Evolutionary conservation across 2,888 invertebrate genomes (phyloP), one percentile per base, ranked within the genome.

Genomic region (Homarus gammarus): DNA sequence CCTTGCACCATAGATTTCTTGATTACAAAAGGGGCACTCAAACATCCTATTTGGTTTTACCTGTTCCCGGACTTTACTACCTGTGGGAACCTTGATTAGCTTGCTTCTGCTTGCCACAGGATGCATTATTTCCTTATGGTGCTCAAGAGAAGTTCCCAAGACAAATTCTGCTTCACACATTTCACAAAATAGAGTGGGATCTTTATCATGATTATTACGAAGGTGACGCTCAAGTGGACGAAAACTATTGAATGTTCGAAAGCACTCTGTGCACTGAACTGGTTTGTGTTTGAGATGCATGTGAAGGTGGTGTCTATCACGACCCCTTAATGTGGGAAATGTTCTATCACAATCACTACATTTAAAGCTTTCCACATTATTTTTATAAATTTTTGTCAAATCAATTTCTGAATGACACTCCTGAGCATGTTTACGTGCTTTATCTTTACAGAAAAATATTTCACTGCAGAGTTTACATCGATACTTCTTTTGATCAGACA

Each of bases 131-230:
- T 84, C 82, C 49, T 36, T 81, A 51, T 91, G 91, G 49, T 84
- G 91, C 44, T 88, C 88, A 18, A 88, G 75, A n/a, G 91, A 84
- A 31, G 82, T 82, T 12, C 75, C 82, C 12, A 91, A 44, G 5
- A 91, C 91, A 82, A 91, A 91, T 73, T 91, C 91, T 31, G 70
- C 88, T 15, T 91, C 91, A 61, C 91, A 91, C 18, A 75, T 15
- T 18, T 88, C 88, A 85, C 91, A 91, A 56, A 51, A 75, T 6
- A 85, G 40, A 10, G 64, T 82, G 49, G 91, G 88, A 27, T 91
- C 82, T n/a, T 77, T 61, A 68, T 91, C 91, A 68, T 91, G 91
- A 27, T 64, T 18, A 33, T 64, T 38, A 31, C 82, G 79, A 1
- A 91, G 75, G 40, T 91, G 91, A 12, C 91, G 81, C 51, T 91